Evolutionary conservation across 2,797 vertebrate species (phyloP).

Genomic region (Sebastes hopkinsi): DNA sequence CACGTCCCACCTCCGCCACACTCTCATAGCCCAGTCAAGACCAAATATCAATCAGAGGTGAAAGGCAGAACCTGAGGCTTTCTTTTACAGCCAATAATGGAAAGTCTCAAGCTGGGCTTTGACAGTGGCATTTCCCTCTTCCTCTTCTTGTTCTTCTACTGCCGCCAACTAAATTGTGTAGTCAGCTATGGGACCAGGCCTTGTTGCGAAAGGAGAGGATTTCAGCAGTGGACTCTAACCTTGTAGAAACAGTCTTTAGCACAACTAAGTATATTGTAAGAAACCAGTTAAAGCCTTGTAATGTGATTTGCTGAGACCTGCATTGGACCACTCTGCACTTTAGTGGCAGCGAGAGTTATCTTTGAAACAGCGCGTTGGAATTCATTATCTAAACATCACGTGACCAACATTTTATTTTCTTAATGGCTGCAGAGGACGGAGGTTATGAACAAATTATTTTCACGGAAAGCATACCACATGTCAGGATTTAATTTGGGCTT

Average conservation of each 20-base stretch:
- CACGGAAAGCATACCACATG: neutral
- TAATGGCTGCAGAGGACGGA: slow-evolving; percentile 1
- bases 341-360: neutral
- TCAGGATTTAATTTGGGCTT: slow-evolving; percentile 37
- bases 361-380: neutral
- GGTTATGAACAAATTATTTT: slow-evolving; percentile 37
- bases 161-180: slow-evolving; percentile 6
- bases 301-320: neutral
- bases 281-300: neutral
- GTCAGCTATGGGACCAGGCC: neutral
- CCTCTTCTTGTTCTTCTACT: neutral
- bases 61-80: slow-evolving; percentile 43
- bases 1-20: slow-evolving; percentile 4
- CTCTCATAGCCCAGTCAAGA: slow-evolving; percentile 3
- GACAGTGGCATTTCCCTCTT: slow-evolving; percentile 3
- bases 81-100: slow-evolving; percentile 38
- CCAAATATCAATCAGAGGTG: slow-evolving; percentile 39
- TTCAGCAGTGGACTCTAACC: neutral
- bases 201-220: neutral
- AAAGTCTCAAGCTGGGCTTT: slow-evolving; percentile 8
- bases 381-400: neutral
- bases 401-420: slow-evolving; percentile 8
- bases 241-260: neutral
- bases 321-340: neutral
- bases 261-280: neutral